phyloP scores from a whole-genome alignment of 2,797 vertebrate species.

The Halcyon leucocephala region DNA sequence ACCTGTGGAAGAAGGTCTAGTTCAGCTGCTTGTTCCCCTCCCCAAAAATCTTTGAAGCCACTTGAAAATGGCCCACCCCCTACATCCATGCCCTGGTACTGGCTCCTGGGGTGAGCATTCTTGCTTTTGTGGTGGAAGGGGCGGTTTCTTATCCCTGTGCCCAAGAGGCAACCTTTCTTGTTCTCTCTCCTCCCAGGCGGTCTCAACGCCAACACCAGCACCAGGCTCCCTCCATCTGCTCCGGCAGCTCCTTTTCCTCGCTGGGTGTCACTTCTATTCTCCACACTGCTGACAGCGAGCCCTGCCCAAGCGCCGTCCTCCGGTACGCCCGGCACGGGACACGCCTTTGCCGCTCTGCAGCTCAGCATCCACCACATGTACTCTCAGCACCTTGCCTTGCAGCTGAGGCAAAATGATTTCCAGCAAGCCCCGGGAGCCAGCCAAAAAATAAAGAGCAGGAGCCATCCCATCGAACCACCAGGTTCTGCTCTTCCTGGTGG shows the following conservation, averaged over 20 bases:
- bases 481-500: not conserved
- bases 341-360: not conserved
- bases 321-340: not conserved
- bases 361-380: not conserved
- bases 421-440: not conserved
- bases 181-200: not conserved
- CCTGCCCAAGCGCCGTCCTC: constrained; percentile 6
- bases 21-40: not conserved
- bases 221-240: constrained; percentile 66
- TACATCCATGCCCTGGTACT: rapidly evolving
- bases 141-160: not conserved
- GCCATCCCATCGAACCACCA: not conserved
- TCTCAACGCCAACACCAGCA: not conserved
- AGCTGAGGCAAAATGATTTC: not conserved
- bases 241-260: not conserved
- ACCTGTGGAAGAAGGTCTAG: rapidly evolving
- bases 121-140: not conserved
- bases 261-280: constrained; percentile 75
- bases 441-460: not conserved
- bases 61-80: not conserved
- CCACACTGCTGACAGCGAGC: constrained; percentile 67
- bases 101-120: not conserved
- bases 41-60: not conserved
- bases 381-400: not conserved
- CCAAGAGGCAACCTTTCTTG: rapidly evolving